phyloP scores from a whole-genome alignment of 2,888 invertebrate species.

The Augiades crinisus region DNA sequence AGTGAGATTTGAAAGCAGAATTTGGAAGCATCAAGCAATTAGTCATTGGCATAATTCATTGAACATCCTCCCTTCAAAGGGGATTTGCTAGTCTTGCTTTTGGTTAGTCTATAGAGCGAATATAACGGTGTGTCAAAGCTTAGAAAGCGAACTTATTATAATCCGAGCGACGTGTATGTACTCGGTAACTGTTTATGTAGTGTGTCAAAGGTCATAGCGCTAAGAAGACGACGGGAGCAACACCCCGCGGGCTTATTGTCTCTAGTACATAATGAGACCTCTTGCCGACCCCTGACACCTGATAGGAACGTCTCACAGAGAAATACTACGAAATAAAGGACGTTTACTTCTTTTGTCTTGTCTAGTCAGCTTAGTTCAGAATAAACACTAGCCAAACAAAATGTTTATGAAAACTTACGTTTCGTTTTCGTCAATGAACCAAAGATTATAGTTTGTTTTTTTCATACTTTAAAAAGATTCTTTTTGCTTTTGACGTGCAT shows the following conservation, averaged over 20 bases:
- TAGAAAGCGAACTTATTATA: slow-evolving; percentile 15
- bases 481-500: no score
- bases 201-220: slow-evolving; percentile 39
- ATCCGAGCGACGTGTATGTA: slow-evolving; percentile 6
- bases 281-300: slow-evolving; percentile 36
- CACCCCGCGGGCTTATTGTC: slow-evolving; percentile 50
- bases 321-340: background rate
- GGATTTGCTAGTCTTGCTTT: no score
- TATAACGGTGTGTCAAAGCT: slow-evolving; percentile 9
- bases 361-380: background rate
- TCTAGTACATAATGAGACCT: slow-evolving; percentile 53
- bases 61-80: background rate
- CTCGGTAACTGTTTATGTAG: slow-evolving; percentile 33
- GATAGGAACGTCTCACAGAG: slow-evolving; percentile 18
- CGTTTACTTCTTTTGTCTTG: background rate
- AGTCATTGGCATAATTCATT: background rate
- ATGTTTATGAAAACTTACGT: no score
- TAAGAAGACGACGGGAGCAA: slow-evolving; percentile 31
- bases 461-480: no score
- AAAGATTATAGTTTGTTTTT: no score
- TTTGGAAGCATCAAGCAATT: no score
- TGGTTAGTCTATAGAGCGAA: background rate
- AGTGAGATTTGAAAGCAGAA: no score
- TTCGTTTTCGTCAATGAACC: no score
- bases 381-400: no score